phyloP scores from a whole-genome alignment of 2,888 invertebrate genomes.

The Trichogramma evanescens region DNA sequence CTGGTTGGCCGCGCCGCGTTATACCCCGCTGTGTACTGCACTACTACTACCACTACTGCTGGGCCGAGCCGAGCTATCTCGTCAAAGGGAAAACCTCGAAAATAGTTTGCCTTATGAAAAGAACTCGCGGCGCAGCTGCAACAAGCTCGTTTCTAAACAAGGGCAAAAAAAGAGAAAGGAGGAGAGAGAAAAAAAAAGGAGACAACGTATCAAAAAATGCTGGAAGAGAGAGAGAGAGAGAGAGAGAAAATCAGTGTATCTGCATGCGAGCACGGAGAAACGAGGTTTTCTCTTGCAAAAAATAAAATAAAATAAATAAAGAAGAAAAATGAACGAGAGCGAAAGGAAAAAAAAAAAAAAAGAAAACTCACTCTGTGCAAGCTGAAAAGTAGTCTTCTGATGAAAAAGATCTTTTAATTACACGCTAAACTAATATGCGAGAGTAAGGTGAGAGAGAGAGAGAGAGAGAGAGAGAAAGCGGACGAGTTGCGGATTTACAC shows the following conservation, averaged over 20 bases:
- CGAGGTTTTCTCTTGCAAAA: too few species aligned
- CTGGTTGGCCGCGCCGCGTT: too few species aligned
- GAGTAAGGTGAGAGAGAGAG: background rate
- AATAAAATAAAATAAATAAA: too few species aligned
- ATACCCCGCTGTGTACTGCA: too few species aligned
- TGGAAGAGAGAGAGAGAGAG: background rate
- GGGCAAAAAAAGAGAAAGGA: background rate
- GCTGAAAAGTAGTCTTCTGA: too few species aligned
- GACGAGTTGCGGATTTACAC: slow-evolving; percentile 6
- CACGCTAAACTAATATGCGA: background rate
- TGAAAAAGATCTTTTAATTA: background rate
- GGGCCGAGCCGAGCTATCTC: too few species aligned
- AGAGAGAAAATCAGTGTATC: background rate
- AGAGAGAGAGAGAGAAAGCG: background rate
- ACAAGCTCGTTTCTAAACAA: background rate
- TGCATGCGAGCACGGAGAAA: background rate
- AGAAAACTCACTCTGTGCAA: too few species aligned
- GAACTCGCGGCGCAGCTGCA: background rate
- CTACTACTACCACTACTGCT: too few species aligned
- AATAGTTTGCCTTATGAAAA: background rate
- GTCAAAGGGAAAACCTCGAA: too few species aligned
- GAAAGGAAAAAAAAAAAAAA: background rate
- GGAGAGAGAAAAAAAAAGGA: background rate
- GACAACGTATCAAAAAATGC: background rate
- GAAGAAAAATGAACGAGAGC: background rate